Percentiles rank a stretch among this genome's conserved stretches.
These are phyloP conservation scores for Penaeus japonicus DNA, from an alignment of 1,140 invertebrate genomes.

Conservation along the genomic window DNA sequence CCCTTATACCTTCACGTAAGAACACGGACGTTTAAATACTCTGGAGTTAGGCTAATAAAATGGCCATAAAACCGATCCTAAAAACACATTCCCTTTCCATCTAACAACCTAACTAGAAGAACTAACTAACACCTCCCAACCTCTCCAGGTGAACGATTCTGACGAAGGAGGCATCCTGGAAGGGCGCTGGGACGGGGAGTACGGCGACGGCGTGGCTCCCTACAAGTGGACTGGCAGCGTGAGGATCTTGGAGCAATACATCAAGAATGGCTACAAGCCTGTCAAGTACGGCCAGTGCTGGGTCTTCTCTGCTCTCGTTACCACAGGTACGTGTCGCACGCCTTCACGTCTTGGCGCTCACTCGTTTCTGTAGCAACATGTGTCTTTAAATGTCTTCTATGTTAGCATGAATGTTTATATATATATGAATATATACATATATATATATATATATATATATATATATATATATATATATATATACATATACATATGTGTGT, in stretches of 20 bases:
- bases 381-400: too few relatives aligned
- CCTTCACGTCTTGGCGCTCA: too few relatives aligned
- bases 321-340: constrained; percentile 68
- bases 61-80: too few relatives aligned
- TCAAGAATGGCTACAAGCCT: constrained; percentile 68
- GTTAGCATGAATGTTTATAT: too few relatives aligned
- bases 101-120: neutral
- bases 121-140: neutral
- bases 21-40: too few relatives aligned
- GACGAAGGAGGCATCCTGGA: constrained; percentile 75
- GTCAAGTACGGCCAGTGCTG: constrained; percentile 81
- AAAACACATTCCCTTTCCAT: neutral
- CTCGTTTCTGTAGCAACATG: too few relatives aligned
- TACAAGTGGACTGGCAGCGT: constrained; percentile 74
- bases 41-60: too few relatives aligned
- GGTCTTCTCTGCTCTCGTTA: constrained; percentile 78
- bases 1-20: too few relatives aligned
- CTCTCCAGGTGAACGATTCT: constrained; percentile 72
- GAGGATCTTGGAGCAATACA: constrained; percentile 72
- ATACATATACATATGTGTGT: too few relatives aligned
- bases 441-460: too few relatives aligned
- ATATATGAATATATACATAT: too few relatives aligned
- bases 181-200: constrained; percentile 78
- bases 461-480: too few relatives aligned
- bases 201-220: constrained; percentile 74